Percentiles rank a stretch among this genome's conserved stretches.
phyloP scores from a whole-genome alignment of 2,888 invertebrate genomes.

The Amphimallon solstitiale region DNA sequence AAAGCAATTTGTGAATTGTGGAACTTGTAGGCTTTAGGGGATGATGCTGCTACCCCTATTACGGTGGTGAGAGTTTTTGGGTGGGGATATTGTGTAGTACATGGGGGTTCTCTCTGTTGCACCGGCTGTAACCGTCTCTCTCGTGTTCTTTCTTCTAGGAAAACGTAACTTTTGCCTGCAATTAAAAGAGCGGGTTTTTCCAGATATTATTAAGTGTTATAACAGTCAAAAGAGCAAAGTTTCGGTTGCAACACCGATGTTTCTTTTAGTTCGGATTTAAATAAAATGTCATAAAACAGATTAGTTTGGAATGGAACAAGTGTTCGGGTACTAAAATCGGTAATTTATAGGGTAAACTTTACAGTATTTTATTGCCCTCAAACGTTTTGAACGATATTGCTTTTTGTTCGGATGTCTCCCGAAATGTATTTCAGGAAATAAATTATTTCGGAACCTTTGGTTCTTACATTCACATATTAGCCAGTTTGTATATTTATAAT shows the following conservation, averaged over 20 bases:
- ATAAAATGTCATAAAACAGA: constrained; percentile 32
- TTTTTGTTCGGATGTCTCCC: constrained; percentile 10
- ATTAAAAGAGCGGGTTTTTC: constrained; percentile 37
- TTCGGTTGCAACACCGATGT: constrained; percentile 22
- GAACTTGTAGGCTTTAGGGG: constrained; percentile 57
- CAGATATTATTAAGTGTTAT: constrained; percentile 17
- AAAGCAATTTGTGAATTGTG: constrained; percentile 63
- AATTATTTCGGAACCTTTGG: constrained; percentile 19
- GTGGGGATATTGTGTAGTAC: constrained; percentile 43
- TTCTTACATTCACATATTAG: constrained; percentile 6
- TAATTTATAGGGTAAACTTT: constrained; percentile 34
- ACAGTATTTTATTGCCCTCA: constrained; percentile 30
- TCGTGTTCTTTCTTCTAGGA: constrained; percentile 31
- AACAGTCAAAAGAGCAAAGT: background rate
- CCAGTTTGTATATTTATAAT: too few species aligned
- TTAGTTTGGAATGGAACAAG: constrained; percentile 32
- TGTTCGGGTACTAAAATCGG: constrained; percentile 32
- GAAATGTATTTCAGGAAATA: constrained; percentile 7
- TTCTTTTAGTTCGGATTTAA: constrained; percentile 20
- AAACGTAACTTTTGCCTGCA: constrained; percentile 36
- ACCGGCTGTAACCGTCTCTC: constrained; percentile 23
- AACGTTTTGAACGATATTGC: constrained; percentile 27
- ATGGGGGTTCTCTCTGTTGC: constrained; percentile 31
- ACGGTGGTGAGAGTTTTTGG: constrained; percentile 50
- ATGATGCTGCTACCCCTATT: constrained; percentile 52